Conservation (phyloP, 2,113 vertebrate species). For the Ciconia maguari region DNA sequence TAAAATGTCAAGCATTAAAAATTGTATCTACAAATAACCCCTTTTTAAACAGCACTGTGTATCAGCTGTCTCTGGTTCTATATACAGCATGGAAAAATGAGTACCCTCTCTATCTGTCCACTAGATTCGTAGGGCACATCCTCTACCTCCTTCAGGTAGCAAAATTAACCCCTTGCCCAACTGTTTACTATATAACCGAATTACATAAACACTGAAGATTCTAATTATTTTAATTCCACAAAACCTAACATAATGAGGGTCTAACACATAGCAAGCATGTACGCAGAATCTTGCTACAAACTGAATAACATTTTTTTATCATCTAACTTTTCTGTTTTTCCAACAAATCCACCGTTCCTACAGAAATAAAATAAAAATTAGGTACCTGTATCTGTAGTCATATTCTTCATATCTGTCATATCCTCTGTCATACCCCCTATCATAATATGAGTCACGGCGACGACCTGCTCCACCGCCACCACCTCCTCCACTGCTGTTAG, state of each 20-base stretch:
- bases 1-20: slow-evolving; percentile 46
- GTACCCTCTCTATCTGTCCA: not conserved
- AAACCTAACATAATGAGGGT: not conserved
- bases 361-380: not conserved
- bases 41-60: slow-evolving; percentile 17
- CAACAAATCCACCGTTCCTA: not conserved
- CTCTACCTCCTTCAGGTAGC: not conserved
- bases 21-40: slow-evolving; percentile 26
- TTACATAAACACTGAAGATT: not conserved
- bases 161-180: not conserved
- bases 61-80: slow-evolving; percentile 27
- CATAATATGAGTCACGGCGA: slow-evolving; percentile 84
- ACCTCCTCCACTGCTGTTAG: slow-evolving; percentile 73
- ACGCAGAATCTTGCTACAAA: not conserved
- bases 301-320: not conserved
- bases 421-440: slow-evolving; percentile 85
- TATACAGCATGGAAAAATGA: not conserved
- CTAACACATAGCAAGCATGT: not conserved
- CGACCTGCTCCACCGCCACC: slow-evolving; percentile 79
- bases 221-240: not conserved
- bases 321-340: not conserved
- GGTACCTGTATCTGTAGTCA: slow-evolving; percentile 88
- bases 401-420: slow-evolving; percentile 92
- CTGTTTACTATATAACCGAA: not conserved
- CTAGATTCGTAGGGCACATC: not conserved